phyloP scores from a whole-genome alignment of 2,797 vertebrate species.

The Sandelia bainsii region DNA sequence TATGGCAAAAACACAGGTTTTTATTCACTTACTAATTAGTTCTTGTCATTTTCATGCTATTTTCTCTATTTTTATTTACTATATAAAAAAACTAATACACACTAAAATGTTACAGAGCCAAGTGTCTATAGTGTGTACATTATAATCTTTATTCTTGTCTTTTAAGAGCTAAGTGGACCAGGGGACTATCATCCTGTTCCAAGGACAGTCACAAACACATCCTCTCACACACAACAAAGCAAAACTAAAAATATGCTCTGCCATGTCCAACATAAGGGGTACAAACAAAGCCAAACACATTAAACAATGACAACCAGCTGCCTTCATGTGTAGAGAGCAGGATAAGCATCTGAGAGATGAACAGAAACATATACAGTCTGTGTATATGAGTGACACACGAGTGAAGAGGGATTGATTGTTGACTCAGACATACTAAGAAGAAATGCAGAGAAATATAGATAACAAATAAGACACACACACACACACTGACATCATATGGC shows the following conservation, averaged over 20 bases:
- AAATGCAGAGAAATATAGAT: slow-evolving; percentile 10
- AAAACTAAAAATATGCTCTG: slow-evolving; percentile 7
- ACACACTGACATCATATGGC: slow-evolving; percentile 12
- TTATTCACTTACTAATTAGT: no score
- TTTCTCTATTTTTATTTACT: no score
- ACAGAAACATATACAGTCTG: slow-evolving; percentile 31
- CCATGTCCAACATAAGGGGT: slow-evolving; percentile 9
- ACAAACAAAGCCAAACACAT: slow-evolving; percentile 33
- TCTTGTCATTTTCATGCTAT: no score
- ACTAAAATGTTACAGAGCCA: no score
- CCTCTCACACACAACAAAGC: slow-evolving; percentile 3
- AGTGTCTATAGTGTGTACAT: no score
- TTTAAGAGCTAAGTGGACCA: slow-evolving; percentile 2
- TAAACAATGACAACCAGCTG: slow-evolving; percentile 14
- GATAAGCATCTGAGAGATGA: slow-evolving; percentile 71
- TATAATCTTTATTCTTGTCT: not conserved
- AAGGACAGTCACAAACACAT: not conserved
- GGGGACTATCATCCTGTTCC: not conserved
- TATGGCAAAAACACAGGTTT: no score
- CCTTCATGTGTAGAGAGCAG: slow-evolving; percentile 20
- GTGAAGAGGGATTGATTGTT: not conserved
- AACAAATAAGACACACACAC: not conserved
- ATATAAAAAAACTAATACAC: no score
- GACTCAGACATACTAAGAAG: slow-evolving; percentile 22
- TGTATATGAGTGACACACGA: slow-evolving; percentile 15